Evolutionary conservation across 2,888 invertebrate species (phyloP).

Genomic region (Macaria notata): DNA sequence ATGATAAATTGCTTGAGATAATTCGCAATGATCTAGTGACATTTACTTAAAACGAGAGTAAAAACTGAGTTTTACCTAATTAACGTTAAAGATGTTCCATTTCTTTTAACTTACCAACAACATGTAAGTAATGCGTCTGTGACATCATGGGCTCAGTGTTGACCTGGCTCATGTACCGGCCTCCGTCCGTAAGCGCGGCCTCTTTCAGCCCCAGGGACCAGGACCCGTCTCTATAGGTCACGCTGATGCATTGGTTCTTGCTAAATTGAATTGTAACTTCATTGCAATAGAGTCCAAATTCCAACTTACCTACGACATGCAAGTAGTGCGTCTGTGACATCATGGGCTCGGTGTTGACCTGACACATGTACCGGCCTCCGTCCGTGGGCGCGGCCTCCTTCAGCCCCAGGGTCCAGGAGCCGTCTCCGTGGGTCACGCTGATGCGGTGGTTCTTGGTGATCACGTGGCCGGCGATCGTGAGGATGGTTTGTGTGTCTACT

Average conservation of each 20-base stretch:
- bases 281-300: no score
- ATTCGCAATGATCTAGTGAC: no score
- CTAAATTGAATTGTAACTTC: no score
- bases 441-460: conserved; percentile 95
- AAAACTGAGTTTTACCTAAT: no score
- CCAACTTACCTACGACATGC: conserved; percentile 68
- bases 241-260: no score
- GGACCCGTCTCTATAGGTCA: no score
- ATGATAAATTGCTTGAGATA: no score
- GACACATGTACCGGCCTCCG: conserved; percentile 92
- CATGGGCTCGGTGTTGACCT: conserved; percentile 75
- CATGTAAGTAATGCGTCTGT: conserved; percentile 69
- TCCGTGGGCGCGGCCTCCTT: conserved; percentile 90
- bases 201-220: no score
- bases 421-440: conserved; percentile 89
- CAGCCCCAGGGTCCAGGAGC: conserved; percentile 91
- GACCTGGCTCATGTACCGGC: conserved; percentile 89
- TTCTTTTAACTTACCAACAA: conserved; percentile 73
- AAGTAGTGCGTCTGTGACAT: conserved; percentile 75
- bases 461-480: conserved; percentile 94
- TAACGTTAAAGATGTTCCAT: no score
- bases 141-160: conserved; percentile 79
- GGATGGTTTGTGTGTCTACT: conserved; percentile 94
- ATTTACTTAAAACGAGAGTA: no score
- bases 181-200: conserved; percentile 87